Base-by-base conservation (phyloP, 2,797 vertebrate genomes). In the Hozukius guyotensis region DNA sequence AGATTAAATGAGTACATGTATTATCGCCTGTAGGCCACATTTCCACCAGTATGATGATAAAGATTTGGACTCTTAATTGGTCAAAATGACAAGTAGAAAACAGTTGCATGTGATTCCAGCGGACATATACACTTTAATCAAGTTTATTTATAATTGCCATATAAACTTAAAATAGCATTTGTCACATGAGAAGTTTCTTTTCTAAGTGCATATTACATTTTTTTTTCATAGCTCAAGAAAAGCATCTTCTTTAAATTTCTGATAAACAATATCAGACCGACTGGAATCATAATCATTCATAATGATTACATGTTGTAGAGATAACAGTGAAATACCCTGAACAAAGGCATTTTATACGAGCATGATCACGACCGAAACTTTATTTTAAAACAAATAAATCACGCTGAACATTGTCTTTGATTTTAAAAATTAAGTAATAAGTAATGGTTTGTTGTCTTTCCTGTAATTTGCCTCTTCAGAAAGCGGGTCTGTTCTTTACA, bases 361-460 rank as follows among this genome's bases (percentile, higher is more conserved):
- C 2, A 8, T 2, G 7, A 55, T 57, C 34, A 38, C 1, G 0
- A 16, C 25, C 38, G 64, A 36, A 16, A 22, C 68, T 77, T 72
- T 9, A 31, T 27, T 34, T 56, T 4, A 4, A 62, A 53, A 64
- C 2, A 32, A 9, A 53, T 16, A 42, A 49, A 49, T 49, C 6
- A 20, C 11, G 0, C 34, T 36, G 0, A 36, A 36, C 34, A 12
- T 36, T 36, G 34, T 36, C 34, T 36, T 36, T 0, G 34, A 36
- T 36, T 49, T 8, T n/a, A 36, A 10, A 52, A 22, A 5, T 4
- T 6, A 56, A 6, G 5, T 8, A 20, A 56, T 56, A 36, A 49
- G 5, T 27, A 20, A 22, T 3, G 0, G 34, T 49, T 32, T 49
- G 24, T 3, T 2, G 4, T 20, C 22, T 24, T n/a, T 52, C 2